phyloP scores from a whole-genome alignment of 1,140 invertebrate species.

The Conus ventricosus region DNA sequence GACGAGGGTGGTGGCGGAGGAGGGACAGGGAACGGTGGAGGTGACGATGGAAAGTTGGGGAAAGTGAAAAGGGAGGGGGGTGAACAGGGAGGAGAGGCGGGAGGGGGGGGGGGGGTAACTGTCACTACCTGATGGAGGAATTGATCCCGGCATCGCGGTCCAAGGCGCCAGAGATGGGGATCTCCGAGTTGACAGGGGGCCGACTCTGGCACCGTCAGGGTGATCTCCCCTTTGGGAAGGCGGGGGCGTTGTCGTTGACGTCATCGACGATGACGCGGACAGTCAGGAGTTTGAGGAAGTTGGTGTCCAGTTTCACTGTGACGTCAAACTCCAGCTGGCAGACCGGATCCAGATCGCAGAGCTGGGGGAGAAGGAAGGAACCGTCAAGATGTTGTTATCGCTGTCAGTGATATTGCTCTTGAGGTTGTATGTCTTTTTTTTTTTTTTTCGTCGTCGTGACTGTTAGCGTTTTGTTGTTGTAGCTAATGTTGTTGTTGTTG shows the following conservation, averaged over 20 bases:
- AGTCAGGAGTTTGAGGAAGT: constrained; percentile 56
- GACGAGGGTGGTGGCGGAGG: no score
- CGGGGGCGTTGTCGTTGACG: constrained; percentile 94
- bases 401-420: no score
- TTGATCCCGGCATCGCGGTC: constrained; percentile 78
- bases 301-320: constrained; percentile 46
- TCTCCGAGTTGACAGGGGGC: constrained; percentile 78
- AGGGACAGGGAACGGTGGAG: no score
- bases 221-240: constrained; percentile 77
- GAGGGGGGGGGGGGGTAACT: no score
- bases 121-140: constrained; percentile 53
- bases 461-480: no score
- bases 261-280: constrained; percentile 77
- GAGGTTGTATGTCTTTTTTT: no score
- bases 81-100: not conserved
- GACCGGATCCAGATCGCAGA: constrained; percentile 51
- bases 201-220: constrained; percentile 74
- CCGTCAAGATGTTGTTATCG: no score
- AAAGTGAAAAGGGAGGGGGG: not conserved
- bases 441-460: no score
- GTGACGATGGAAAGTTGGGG: not conserved
- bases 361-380: not conserved
- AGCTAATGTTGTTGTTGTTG: no score
- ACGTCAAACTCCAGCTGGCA: constrained; percentile 63
- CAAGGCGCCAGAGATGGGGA: constrained; percentile 77